Base-by-base conservation (phyloP, 1,140 invertebrate genomes). In the Nasonia vitripennis region DNA sequence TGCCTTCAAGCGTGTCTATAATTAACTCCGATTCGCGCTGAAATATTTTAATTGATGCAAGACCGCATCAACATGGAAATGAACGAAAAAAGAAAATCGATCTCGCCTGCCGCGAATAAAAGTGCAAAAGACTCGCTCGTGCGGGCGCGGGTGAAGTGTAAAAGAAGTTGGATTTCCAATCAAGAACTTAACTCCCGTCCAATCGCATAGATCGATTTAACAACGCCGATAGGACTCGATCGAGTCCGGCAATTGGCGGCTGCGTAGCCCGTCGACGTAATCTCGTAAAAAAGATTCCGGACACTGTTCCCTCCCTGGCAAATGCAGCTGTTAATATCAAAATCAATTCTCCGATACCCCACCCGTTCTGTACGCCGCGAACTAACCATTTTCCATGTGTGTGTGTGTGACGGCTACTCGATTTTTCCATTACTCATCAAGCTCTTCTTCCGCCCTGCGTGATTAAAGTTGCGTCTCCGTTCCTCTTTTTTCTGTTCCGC, bases 261-360 rank as follows among this genome's bases (percentile, higher is more conserved):
- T 62, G 20, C 20, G 34, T 4, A 37, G 34, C 34, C 34, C 34
- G 34, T 62, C 55, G 20, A n/a, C 20, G 55, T 62, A 62, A 62
- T 62, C n/a, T 6, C 55, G 20, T n/a, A 62, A 62, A 62, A 62
- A 62, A 62, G 55, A 62, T 62, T n/a, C 55, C 20, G 55, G 55
- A n/a, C 55, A 62, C 55, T 62, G 55, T 62, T 20, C 55, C 55
- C 55, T 20, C 27, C 27, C 55, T 62, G 55, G 55, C 20, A 62
- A 62, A 62, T 62, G 55, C 55, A 62, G 55, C 55, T 62, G 55
- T 62, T 62, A 62, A 62, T 62, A 62, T 62, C 55, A 62, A 62
- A 62, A 62, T 62, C 55, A 62, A 62, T 62, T 62, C 17, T 62
- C 20, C 55, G 7, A 62, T 62, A 62, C 20, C 55, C 55, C 1